A percentile compares a stretch with the other conserved stretches of the same genome.
Evolutionary conservation across 1,140 invertebrate genomes (phyloP).

Genomic region (Hyphantria cunea): DNA sequence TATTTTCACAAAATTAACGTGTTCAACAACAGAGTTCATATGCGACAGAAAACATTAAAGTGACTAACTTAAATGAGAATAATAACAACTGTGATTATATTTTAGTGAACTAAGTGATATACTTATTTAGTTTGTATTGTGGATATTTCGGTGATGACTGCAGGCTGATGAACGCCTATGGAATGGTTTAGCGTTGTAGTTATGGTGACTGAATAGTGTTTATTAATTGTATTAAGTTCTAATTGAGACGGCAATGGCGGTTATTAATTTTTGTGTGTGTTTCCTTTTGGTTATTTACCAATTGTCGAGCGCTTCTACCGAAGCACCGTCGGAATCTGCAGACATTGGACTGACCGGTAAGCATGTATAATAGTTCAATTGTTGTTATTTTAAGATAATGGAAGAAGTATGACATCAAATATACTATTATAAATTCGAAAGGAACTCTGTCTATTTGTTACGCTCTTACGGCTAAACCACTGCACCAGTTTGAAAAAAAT

Average conservation of each 20-base stretch:
- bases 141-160: conserved; percentile 50
- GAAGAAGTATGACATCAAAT: no score
- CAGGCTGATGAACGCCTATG: conserved; percentile 32
- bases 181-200: conserved; percentile 38
- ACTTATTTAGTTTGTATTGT: conserved; percentile 38
- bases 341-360: conserved; percentile 66
- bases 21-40: conserved; percentile 9
- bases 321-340: conserved; percentile 62
- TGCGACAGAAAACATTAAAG: conserved; percentile 28
- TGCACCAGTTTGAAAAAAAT: no score
- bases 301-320: conserved; percentile 58
- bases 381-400: no score
- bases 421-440: no score
- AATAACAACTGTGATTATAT: conserved; percentile 39
- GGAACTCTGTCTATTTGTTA: no score
- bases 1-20: conserved; percentile 15
- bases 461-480: no score
- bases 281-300: conserved; percentile 68
- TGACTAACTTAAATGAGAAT: conserved; percentile 26
- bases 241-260: conserved; percentile 68
- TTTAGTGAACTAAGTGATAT: conserved; percentile 30
- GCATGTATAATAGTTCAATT: background rate
- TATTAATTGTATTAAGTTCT: conserved; percentile 58
- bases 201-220: conserved; percentile 60
- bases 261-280: conserved; percentile 71